A percentile compares a stretch with the other conserved stretches of the same genome.
Evolutionary conservation across 2,797 vertebrate species (phyloP).

Genomic region (Natrix natrix): DNA sequence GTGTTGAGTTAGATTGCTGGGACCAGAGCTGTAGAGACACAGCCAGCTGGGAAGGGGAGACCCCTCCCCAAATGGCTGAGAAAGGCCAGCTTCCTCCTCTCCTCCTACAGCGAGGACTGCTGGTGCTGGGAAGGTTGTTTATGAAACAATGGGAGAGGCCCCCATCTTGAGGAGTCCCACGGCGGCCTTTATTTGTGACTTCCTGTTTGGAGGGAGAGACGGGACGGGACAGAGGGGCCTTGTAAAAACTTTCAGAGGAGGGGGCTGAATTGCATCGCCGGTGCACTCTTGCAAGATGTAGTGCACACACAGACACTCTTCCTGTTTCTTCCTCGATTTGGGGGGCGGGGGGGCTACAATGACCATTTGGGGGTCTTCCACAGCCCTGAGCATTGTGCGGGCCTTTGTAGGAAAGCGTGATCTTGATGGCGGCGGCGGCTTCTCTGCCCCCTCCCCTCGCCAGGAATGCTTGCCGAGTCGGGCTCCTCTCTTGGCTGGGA

Average conservation of each 20-base stretch:
- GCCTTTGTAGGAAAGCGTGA: background rate
- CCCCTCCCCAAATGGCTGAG: too few relatives aligned
- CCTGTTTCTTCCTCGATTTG: background rate
- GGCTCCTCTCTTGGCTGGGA: conserved; percentile 24
- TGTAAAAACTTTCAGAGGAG: background rate
- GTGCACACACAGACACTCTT: background rate
- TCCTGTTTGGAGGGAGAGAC: background rate
- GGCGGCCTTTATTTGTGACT: background rate
- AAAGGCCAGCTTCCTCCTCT: background rate
- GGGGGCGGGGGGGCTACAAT: conserved; percentile 36
- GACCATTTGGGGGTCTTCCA: background rate
- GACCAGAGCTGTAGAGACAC: background rate
- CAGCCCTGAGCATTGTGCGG: background rate
- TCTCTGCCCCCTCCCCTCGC: conserved; percentile 6
- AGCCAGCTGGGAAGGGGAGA: background rate
- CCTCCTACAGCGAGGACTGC: background rate
- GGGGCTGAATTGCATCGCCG: background rate
- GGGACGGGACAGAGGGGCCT: background rate
- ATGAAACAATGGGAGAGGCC: background rate
- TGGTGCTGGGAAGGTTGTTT: background rate
- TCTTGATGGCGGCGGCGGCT: background rate
- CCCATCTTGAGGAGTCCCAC: background rate
- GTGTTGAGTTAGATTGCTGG: background rate
- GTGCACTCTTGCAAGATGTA: background rate
- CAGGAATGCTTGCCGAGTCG: conserved; percentile 45